Base-by-base conservation (phyloP, 1,140 invertebrate genomes). In the Aphaenogaster floridana region DNA sequence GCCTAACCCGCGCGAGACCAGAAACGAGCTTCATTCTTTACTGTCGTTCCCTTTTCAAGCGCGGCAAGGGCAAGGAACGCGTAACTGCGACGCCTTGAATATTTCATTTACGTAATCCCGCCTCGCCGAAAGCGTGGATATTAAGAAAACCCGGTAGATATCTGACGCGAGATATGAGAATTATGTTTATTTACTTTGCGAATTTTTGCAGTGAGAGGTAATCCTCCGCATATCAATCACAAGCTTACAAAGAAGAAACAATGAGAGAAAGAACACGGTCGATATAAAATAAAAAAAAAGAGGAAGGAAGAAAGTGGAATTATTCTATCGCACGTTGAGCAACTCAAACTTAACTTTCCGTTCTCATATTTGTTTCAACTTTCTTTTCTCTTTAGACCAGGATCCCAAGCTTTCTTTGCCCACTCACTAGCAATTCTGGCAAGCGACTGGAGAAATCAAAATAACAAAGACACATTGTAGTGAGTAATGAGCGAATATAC, bases 21-120 rank as follows among this genome's bases (percentile, higher is more conserved):
- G 86, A 91, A 86, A 89, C 89, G 87, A 91, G 89, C 90, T 91
- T 91, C 89, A 89, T 91, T 87, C 86, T 85, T 91, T 91, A 88
- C 88, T 84, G 89, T 91, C 90, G 61, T 86, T 64, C 52, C 48
- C 34, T 83, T 91, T 87, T 89, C 89, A 68, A 87, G 89, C 63
- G 57, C 78, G 72, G 74, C 71, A 85, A 91, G 72, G 64, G n/a
- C 69, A 64, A 64, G 52, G 63, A 66, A 68, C 83, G 61, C 77
- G 81, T 78, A 88, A 77, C 87, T 84, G 69, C 74, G 71, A 68
- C 28, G 36, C 42, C 64, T 64, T 91, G 90, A 91, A 91, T 87
- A 91, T 91, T 91, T 88, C 89, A 91, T 91, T 91, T 84, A 76
- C 63, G 79, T 89, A 88, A 91, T 91, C 79, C 87, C 50, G n/a